Percentiles rank a stretch among this genome's conserved stretches.
Conservation (phyloP, 2,888 invertebrate species). For the Dione vanillae region DNA sequence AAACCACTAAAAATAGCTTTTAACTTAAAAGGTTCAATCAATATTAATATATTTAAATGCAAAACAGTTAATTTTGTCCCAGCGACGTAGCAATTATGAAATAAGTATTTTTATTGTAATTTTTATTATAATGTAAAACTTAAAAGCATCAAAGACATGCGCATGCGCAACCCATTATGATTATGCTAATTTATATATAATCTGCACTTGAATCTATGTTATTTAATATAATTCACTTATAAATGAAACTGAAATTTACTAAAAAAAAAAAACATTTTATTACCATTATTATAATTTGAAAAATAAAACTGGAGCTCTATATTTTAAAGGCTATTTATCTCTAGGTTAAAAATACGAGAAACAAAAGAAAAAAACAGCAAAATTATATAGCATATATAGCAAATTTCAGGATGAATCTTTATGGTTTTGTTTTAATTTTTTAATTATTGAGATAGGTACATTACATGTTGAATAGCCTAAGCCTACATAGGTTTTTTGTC, state of each 20-base stretch:
- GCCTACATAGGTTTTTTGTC: too few species aligned
- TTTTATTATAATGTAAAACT: constrained; percentile 20
- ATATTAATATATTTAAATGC: constrained; percentile 5
- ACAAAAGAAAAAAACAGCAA: too few species aligned
- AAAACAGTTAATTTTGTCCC: constrained; percentile 8
- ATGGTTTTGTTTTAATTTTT: not conserved
- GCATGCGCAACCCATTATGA: constrained; percentile 13
- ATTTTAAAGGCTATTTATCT: not conserved
- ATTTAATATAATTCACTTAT: not conserved
- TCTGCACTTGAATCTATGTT: constrained; percentile 13
- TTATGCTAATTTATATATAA: constrained; percentile 21
- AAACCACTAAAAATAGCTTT: not conserved
- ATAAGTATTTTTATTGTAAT: constrained; percentile 24
- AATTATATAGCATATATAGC: too few species aligned
- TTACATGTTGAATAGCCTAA: too few species aligned
- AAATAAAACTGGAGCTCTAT: not conserved
- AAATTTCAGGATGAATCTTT: not conserved
- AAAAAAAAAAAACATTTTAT: constrained; percentile 1
- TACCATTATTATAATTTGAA: not conserved
- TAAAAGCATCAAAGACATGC: constrained; percentile 18
- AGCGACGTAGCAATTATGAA: constrained; percentile 13
- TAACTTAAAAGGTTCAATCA: not conserved
- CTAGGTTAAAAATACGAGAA: not conserved
- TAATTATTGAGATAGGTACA: too few species aligned
- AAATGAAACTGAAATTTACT: not conserved